Percentiles rank a stretch among this genome's conserved stretches.
phyloP scores from a whole-genome alignment of 2,797 vertebrate species.

The Macropodus opercularis region DNA sequence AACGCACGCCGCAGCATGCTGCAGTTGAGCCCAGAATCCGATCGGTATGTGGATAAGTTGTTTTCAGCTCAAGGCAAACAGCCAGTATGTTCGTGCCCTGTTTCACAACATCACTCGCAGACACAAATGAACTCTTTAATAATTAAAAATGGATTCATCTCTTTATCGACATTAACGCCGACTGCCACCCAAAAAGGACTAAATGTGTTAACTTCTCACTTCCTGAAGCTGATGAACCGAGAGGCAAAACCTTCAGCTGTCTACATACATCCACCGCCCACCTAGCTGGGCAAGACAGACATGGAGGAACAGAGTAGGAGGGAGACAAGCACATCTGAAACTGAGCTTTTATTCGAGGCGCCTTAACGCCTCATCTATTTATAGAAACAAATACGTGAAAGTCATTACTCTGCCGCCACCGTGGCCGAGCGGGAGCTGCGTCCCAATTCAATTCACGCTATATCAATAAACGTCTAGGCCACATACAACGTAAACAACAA shows the following conservation, averaged over 20 bases:
- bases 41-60: constrained; percentile 45
- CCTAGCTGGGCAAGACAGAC: constrained; percentile 18
- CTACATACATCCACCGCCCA: constrained; percentile 17
- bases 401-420: background rate
- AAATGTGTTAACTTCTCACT: constrained; percentile 19
- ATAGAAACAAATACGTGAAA: background rate
- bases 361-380: constrained; percentile 12
- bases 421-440: too few relatives aligned
- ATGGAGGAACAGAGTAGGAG: constrained; percentile 28
- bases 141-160: background rate
- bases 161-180: background rate
- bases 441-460: too few relatives aligned
- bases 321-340: constrained; percentile 29
- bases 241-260: constrained; percentile 22
- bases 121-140: background rate
- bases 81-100: constrained; percentile 2
- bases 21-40: constrained; percentile 28
- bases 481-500: too few relatives aligned
- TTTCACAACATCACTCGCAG: background rate
- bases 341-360: constrained; percentile 22
- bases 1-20: constrained; percentile 59
- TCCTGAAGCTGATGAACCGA: constrained; percentile 19
- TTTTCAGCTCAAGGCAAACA: constrained; percentile 33
- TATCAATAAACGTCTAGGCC: too few relatives aligned
- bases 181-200: background rate